Evolutionary conservation across 2,113 vertebrate genomes (phyloP), one percentile per base, ranked within the genome.

Genomic region (Halcyon malimbica): DNA sequence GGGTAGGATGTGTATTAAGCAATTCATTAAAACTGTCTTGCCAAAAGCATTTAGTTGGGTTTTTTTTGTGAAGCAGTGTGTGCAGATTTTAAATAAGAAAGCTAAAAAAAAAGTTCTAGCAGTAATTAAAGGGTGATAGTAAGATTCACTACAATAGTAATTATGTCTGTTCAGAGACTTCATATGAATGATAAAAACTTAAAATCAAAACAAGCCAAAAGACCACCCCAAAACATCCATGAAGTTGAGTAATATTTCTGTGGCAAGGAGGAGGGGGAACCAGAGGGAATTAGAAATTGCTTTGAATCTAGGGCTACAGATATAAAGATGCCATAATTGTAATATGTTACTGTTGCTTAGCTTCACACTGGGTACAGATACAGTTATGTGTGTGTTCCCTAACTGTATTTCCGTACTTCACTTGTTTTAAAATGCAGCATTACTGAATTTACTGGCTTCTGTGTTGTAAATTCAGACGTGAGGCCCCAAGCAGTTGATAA

Each of bases 161-260:
- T 87, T 69, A 21, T 9, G 24, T 81, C 62, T 69, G 1, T 86
- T 76, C 19, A 64, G 26, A 21, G 88, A 42, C 21, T 90, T 86
- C 26, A 26, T 79, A 26, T 19, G 35, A 57, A 51, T 48, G 33
- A 69, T 39, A 16, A 28, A 81, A 77, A 33, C 39, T 77, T 69
- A 64, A 39, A 8, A 18, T 13, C n/a, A 51, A 51, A 51, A 51
- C 51, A 14, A 51, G 25, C 50, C 24, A 54, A 18, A 56, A 17
- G 19, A 31, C 41, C 57, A 2, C 1, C 6, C 5, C 5, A 37
- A 87, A 51, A n/a, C 5, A 19, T 28, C 2, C 1, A 2, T 77
- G 33, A 86, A 74, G 9, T 29, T 76, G 23, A 79, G 53, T 60
- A 69, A 11, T 83, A 13, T 26, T 94, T 84, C 23, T 79, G 25